Conservation (phyloP, 2,113 vertebrate species). For the Donacobius atricapilla region DNA sequence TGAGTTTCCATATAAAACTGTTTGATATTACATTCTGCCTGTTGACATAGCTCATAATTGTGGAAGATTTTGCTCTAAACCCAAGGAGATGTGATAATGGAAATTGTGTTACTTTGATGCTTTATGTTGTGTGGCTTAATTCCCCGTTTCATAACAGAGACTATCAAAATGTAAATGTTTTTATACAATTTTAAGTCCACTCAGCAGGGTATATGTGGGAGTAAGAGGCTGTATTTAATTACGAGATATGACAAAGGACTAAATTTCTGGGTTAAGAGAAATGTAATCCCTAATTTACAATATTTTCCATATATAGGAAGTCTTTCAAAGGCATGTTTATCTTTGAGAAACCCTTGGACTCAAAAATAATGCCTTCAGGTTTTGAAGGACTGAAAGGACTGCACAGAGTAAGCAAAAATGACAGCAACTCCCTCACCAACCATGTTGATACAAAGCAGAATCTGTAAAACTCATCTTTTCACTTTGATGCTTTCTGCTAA, state of each 20-base stretch:
- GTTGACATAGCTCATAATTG: accelerated
- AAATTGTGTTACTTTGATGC: background rate
- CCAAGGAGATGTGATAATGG: background rate
- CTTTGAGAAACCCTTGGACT: background rate
- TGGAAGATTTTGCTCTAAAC: background rate
- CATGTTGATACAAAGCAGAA: background rate
- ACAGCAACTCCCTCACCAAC: background rate
- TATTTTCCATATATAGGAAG: background rate
- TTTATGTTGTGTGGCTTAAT: background rate
- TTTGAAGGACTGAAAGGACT: background rate
- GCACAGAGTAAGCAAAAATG: background rate
- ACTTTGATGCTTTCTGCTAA: background rate
- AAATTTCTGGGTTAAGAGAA: background rate
- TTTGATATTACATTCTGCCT: background rate
- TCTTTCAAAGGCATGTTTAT: background rate
- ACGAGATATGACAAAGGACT: background rate
- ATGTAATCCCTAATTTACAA: background rate
- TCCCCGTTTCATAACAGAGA: background rate
- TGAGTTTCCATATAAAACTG: background rate
- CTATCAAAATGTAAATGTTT: background rate
- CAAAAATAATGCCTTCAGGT: background rate
- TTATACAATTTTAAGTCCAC: background rate
- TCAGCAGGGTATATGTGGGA: background rate
- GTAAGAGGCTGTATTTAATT: background rate
- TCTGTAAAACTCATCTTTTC: background rate